Base-by-base conservation (phyloP, 2,888 invertebrate genomes). In the Hypselothyrea guttata region DNA sequence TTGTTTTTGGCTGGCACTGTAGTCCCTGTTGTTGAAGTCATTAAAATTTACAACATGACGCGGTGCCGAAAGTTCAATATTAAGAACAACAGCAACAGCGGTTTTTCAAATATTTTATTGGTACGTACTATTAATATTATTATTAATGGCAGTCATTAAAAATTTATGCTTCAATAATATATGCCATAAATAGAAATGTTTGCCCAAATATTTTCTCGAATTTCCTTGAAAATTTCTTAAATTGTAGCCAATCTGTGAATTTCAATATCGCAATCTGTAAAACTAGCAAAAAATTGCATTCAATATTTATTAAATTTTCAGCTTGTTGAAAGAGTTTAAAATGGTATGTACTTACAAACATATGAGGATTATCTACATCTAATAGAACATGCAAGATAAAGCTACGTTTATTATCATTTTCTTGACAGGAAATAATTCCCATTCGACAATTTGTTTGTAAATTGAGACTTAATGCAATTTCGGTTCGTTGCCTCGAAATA, bases 21-120 rank as follows among this genome's bases (percentile, higher is more conserved):
- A 35, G 12, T 37, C 13, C 28, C 16, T 30, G 16, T 12, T 11
- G 37, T 15, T 34, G 52, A 45, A 72, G 58, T 67, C 76, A 61
- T 76, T 79, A 76, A 75, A 75, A 73, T 70, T 64, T 59, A 59
- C 41, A 79, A 67, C 70, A 56, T 30, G 44, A 35, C 46, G 40
- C 28, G 30, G 38, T 38, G 38, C 55, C 28, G 40, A 55, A 71
- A 61, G 55, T 71, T 75, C 45, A 68, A 66, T 63, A 58, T 35
- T 9, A 58, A 40, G 40, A 37, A 9, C 42, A 67, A 48, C 45
- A 46, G n/a, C 52, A 49, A 41, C 18, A 9, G 13, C 8, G 45
- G 48, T 34, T 46, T 22, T 44, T 47, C 13, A 48, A 49, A 37
- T n/a, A 37, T 40, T 49, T 47, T 41, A 8, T 38, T 44, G 11